Base-by-base conservation (phyloP, 2,797 vertebrate genomes). In the Scomberomorus guttatus region DNA sequence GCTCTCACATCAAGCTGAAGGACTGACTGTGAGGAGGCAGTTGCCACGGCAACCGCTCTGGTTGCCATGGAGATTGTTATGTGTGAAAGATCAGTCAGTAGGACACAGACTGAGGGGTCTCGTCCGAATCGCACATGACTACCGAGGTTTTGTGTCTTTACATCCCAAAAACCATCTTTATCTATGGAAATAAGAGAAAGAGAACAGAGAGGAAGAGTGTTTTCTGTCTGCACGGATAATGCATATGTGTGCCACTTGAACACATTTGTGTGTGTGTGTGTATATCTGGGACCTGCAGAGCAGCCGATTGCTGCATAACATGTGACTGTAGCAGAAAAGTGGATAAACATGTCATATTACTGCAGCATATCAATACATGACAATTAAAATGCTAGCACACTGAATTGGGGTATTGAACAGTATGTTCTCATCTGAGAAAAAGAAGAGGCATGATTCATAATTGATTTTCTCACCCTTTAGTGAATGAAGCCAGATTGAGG, bases 51-150 rank as follows among this genome's bases (percentile, higher is more conserved):
- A 96, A 96, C 96, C 90, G 73, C 86, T 90, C 85, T 4, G 87
- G 95, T 96, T 96, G 92, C 95, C 94, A 95, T 95, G 93, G 96
- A 92, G 93, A 96, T 94, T 91, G 92, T 95, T 95, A 94, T 94
- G 95, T 95, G 95, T 95, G 95, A 95, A 94, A 91, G 95, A 95
- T 95, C 93, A 95, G 95, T 95, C 93, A 93, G 93, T 94, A 89
- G 95, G 95, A 95, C 94, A 91, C 91, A 93, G 92, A 91, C 87
- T 56, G 74, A 87, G 88, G 85, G 88, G 89, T 92, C 92, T 90
- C 63, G 89, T 93, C 85, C 71, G 73, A 88, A 88, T 91, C 48
- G 44, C 87, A 80, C 81, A 79, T 85, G 81, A 88, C 44, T n/a
- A 22, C 77, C 17, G n/a, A 75, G 52, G 39, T 27, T 18, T 44